Conservation (phyloP, 2,113 vertebrate genomes). For the Hypocryptadius cinnamomeus region DNA sequence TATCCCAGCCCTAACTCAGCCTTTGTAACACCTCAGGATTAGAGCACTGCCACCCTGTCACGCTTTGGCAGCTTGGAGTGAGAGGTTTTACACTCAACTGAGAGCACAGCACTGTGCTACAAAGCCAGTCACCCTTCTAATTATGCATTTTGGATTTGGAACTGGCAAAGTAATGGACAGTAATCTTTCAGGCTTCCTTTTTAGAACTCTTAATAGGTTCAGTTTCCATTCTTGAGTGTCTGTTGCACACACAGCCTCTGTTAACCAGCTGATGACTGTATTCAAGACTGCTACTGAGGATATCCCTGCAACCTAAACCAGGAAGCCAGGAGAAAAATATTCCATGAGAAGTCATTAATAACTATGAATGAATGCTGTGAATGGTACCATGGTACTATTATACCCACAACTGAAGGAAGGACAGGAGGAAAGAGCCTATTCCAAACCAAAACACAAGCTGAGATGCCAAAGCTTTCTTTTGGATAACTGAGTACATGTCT, state of each 20-base stretch:
- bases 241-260: not conserved
- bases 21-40: not conserved
- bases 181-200: slow-evolving; percentile 3
- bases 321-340: not conserved
- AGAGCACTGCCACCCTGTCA: not conserved
- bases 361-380: not conserved
- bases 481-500: not conserved
- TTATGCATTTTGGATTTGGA: not conserved
- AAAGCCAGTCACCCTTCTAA: not conserved
- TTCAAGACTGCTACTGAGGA: not conserved
- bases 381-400: not conserved
- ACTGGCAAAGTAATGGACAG: not conserved
- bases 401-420: not conserved
- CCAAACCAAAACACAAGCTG: not conserved
- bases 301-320: not conserved
- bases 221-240: not conserved
- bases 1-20: not conserved
- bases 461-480: not conserved
- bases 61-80: not conserved
- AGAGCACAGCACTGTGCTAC: not conserved
- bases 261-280: not conserved
- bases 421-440: not conserved
- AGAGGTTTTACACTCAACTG: not conserved
- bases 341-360: not conserved
- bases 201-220: not conserved